Percentiles rank a stretch among this genome's conserved stretches.
Evolutionary conservation across 2,888 invertebrate genomes (phyloP).

Genomic region (Dryobotodes eremita): DNA sequence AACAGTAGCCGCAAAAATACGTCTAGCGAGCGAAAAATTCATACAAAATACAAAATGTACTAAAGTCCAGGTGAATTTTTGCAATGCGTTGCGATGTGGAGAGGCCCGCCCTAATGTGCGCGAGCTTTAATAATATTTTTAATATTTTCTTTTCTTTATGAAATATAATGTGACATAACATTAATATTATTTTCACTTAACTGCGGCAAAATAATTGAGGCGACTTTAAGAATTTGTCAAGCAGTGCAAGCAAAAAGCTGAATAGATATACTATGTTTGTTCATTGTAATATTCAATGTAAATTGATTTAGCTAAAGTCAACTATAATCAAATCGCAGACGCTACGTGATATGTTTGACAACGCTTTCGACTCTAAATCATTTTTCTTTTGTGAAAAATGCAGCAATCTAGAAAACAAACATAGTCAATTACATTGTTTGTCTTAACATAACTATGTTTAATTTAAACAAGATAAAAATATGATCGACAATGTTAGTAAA

Average conservation of each 20-base stretch:
- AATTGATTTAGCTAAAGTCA: conserved; percentile 8
- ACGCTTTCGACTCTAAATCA: not conserved
- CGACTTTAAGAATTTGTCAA: not conserved
- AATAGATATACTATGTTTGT: not conserved
- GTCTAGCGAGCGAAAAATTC: no score
- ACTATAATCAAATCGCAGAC: conserved; percentile 29
- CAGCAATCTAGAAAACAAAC: conserved; percentile 10
- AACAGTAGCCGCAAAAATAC: no score
- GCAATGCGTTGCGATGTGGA: no score
- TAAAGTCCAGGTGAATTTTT: no score
- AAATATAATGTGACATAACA: not conserved
- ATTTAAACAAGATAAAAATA: no score
- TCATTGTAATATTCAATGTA: conserved; percentile 13
- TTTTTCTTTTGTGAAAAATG: conserved; percentile 28
- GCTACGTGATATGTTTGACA: conserved; percentile 27
- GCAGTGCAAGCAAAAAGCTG: not conserved
- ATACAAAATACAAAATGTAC: no score
- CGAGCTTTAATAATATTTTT: not conserved
- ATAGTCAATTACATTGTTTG: not conserved
- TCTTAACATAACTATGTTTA: not conserved
- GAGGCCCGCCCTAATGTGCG: no score
- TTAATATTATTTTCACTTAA: not conserved
- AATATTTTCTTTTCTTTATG: not conserved
- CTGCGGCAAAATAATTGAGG: not conserved
- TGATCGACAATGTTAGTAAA: no score